These are phyloP conservation scores for Drosophila ezoana DNA, from an alignment of 2,888 invertebrate species.

Conservation along the genomic window DNA sequence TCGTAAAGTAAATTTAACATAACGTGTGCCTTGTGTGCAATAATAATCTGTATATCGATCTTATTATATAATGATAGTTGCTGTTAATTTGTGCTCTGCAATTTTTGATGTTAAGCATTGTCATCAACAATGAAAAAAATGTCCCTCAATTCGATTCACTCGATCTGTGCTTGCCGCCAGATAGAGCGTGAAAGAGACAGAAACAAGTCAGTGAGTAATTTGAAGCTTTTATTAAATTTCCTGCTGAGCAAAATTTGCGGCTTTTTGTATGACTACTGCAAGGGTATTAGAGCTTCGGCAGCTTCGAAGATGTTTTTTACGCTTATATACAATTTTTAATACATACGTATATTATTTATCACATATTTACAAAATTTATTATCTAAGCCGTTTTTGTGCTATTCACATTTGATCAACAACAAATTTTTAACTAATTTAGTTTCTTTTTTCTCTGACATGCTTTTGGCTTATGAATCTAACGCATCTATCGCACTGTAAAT, in stretches of 20 bases:
- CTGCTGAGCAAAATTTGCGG: not conserved
- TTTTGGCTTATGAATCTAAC: slow-evolving; percentile 79
- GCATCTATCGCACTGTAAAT: slow-evolving; percentile 75
- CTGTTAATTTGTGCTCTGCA: too few species aligned
- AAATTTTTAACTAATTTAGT: slow-evolving; percentile 82
- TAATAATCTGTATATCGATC: too few species aligned
- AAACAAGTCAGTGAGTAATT: not conserved
- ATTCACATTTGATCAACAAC: slow-evolving; percentile 57
- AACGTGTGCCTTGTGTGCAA: too few species aligned
- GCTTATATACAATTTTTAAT: slow-evolving; percentile 11
- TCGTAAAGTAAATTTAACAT: too few species aligned
- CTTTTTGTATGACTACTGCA: not conserved
- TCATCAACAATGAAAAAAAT: too few species aligned
- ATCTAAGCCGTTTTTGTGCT: slow-evolving; percentile 19
- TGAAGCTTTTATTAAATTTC: not conserved
- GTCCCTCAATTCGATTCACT: not conserved
- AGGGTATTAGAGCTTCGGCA: slow-evolving; percentile 15
- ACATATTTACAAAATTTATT: not conserved
- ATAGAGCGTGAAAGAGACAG: not conserved
- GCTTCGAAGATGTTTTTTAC: slow-evolving; percentile 8
- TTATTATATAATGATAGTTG: too few species aligned
- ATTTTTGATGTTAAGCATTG: too few species aligned
- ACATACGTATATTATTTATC: slow-evolving; percentile 7
- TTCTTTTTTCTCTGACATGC: slow-evolving; percentile 83
- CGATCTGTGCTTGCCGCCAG: not conserved